A percentile compares a stretch with the other conserved stretches of the same genome.
These are phyloP conservation scores for Donacobius atricapilla DNA, from an alignment of 2,113 vertebrate species.

Conservation along the genomic window DNA sequence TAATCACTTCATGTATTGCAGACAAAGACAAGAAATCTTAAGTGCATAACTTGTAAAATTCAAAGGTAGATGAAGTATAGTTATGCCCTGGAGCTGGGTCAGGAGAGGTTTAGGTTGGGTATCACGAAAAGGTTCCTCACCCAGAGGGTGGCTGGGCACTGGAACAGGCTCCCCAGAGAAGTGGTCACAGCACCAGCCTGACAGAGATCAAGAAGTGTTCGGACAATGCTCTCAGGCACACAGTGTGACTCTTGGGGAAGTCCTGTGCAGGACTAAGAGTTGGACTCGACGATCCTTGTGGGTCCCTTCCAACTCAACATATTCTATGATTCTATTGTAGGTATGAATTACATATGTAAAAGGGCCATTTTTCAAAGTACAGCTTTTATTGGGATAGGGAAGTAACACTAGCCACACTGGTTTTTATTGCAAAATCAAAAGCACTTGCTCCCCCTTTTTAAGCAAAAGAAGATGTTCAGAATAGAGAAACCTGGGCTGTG, in stretches of 20 bases:
- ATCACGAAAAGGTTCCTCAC: neutral
- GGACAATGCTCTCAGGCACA: neutral
- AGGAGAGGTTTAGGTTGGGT: neutral
- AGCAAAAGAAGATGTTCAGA: neutral
- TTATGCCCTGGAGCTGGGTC: neutral
- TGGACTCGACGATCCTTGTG: neutral
- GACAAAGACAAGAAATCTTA: neutral
- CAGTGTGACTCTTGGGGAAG: neutral
- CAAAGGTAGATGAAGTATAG: neutral
- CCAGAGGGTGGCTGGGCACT: accelerated
- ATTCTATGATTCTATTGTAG: neutral
- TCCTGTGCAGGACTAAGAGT: neutral
- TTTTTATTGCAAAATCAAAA: neutral
- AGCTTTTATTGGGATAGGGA: neutral
- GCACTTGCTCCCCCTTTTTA: neutral
- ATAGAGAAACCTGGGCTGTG: neutral
- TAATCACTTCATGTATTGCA: neutral
- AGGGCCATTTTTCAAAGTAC: neutral
- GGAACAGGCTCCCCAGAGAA: neutral
- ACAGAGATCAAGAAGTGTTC: accelerated
- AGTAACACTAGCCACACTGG: neutral
- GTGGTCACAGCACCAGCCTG: neutral
- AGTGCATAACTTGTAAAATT: neutral
- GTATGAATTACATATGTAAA: neutral
- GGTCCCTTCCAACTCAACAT: neutral